Conservation (phyloP, 2,888 invertebrate species). For the Torymus texanus region DNA sequence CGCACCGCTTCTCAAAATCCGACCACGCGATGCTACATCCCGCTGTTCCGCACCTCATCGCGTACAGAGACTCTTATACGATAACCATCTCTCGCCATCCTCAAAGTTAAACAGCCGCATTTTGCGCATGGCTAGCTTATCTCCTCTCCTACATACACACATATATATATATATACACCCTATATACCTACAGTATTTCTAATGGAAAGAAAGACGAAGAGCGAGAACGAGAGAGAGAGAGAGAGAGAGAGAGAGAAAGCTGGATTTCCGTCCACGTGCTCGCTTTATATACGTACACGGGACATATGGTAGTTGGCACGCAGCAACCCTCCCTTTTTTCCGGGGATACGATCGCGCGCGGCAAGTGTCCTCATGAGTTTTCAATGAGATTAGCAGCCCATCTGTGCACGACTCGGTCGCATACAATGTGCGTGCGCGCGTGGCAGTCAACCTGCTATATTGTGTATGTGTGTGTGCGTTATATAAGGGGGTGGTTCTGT, state of each 20-base stretch:
- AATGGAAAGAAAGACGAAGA: background rate
- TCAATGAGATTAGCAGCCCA: slow-evolving; percentile 75
- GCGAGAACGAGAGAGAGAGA: too few relatives aligned
- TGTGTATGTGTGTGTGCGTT: slow-evolving; percentile 1
- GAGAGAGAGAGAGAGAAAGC: too few relatives aligned
- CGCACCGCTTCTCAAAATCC: too few relatives aligned
- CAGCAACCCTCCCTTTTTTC: slow-evolving; percentile 54
- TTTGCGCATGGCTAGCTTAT: slow-evolving; percentile 52
- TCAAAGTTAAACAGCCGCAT: slow-evolving; percentile 52
- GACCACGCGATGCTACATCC: too few relatives aligned
- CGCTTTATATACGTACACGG: slow-evolving; percentile 65
- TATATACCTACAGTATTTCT: background rate
- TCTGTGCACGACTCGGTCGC: slow-evolving; percentile 68
- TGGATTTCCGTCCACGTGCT: slow-evolving; percentile 57
- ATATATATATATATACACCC: background rate
- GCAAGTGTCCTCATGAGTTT: slow-evolving; percentile 75
- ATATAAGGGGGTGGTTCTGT: too few relatives aligned
- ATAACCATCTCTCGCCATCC: slow-evolving; percentile 22
- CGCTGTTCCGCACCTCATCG: slow-evolving; percentile 2
- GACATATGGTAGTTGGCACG: slow-evolving; percentile 74
- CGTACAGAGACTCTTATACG: background rate
- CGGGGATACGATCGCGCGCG: slow-evolving; percentile 25
- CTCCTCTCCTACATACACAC: background rate
- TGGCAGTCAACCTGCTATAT: slow-evolving; percentile 43
- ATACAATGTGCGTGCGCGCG: slow-evolving; percentile 29